Percentiles rank a stretch among this genome's conserved stretches.
Evolutionary conservation across 2,888 invertebrate species (phyloP).

Genomic region (Biston betularia): DNA sequence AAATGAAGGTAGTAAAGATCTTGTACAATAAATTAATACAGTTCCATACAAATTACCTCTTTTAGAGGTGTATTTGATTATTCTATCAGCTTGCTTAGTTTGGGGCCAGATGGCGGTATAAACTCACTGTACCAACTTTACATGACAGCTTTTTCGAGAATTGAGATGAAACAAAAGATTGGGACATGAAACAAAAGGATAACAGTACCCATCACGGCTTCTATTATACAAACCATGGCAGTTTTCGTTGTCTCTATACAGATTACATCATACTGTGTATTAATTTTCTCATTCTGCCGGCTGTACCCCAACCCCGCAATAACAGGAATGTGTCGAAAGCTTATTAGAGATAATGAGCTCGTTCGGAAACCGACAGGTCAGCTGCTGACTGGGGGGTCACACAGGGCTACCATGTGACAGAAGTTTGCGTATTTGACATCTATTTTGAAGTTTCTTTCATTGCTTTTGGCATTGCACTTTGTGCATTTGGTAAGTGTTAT

Average conservation of each 20-base stretch:
- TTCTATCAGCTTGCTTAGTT: no score
- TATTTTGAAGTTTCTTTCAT: no score
- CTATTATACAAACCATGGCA: constrained; percentile 5
- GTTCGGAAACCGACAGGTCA: constrained; percentile 10
- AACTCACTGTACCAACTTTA: background rate
- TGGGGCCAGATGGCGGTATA: no score
- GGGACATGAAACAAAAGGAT: background rate
- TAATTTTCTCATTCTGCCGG: constrained; percentile 11
- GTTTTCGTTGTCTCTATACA: background rate
- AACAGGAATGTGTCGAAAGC: constrained; percentile 6
- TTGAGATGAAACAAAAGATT: background rate
- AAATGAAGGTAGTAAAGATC: no score
- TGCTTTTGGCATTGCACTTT: no score
- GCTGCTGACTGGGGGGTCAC: background rate
- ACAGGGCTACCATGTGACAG: no score
- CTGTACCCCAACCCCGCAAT: constrained; percentile 1
- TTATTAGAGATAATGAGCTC: constrained; percentile 21
- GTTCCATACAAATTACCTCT: no score
- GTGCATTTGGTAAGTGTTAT: no score
- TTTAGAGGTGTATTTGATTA: no score
- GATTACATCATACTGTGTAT: constrained; percentile 1
- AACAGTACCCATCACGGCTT: background rate
- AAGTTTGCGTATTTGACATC: no score
- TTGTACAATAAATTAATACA: no score
- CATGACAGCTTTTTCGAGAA: background rate